Evolutionary conservation across 2,888 invertebrate species (phyloP), one percentile per base, ranked within the genome.

Genomic region (Hoplodrina ambigua): DNA sequence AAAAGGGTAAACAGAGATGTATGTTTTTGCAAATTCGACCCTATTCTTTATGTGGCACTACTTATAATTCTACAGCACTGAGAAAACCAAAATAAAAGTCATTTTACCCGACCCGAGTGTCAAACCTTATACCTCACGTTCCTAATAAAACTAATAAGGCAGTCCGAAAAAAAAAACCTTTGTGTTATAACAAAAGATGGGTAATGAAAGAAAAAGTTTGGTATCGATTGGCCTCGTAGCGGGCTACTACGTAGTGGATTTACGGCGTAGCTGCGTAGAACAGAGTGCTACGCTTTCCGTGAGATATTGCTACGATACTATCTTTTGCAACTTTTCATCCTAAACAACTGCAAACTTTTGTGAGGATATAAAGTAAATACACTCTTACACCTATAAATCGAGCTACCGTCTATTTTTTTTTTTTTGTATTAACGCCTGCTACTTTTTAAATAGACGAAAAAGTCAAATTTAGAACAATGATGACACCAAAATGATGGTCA

Each of bases 251-350:
- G 69, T 50, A 41, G 63, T 44, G 56, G 19, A 19, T 11, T 49
- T 69, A 69, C 77, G 77, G 54, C 77, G 77, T 77, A 80, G 69
- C 76, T 54, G 75, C 76, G 77, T 80, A 69, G 80, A 37, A 10
- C 41, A 25, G 20, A 37, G 62, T 11, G 75, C 63, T 75, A 68
- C 68, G 59, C 33, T 46, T 61, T 72, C 11, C 41, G 25, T 41
- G 17, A 17, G 4, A 25, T 11, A 46, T 25, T n/a, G 62, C 78
- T 78, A 71, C 78, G 44, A 46, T 33, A n/a, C 0, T 58, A 33
- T 46, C 0, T 57, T 15, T 20, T n/a, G 46, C 10, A 46, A 41
- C 50, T 55, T 72, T 56, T 37, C 10, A 25, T 17, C 55, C 17
- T 20, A 46, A 13, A 33, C 41, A 64, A 17, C 8, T 8, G 37